phyloP scores from a whole-genome alignment of 2,797 vertebrate genomes.

The Scomberomorus guttatus region DNA sequence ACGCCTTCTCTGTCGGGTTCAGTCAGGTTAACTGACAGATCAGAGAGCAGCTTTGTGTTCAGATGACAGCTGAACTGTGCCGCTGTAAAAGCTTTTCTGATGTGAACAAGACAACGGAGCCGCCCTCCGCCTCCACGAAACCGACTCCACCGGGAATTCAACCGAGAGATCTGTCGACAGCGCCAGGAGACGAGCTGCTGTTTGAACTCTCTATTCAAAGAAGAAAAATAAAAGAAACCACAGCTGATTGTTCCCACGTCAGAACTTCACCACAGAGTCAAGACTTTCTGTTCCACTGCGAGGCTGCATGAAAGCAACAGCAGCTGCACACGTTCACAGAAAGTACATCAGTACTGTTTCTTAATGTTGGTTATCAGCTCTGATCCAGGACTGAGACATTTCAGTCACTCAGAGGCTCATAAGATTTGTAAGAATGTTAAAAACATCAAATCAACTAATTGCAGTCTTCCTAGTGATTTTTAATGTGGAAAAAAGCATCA shows the following conservation, averaged over 20 bases:
- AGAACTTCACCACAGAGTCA: background rate
- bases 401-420: no score
- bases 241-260: conserved; percentile 18
- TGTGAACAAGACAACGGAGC: conserved; percentile 14
- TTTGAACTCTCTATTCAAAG: conserved; percentile 7
- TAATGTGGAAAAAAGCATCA: no score
- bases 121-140: background rate
- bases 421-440: no score
- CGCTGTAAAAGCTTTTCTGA: conserved; percentile 25
- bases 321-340: background rate
- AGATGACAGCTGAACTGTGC: conserved; percentile 13
- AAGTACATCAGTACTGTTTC: background rate
- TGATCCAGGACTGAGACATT: no score
- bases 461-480: no score
- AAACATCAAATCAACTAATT: no score
- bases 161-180: background rate
- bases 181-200: background rate
- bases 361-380: no score
- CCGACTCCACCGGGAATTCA: conserved; percentile 4
- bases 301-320: no score
- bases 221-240: background rate
- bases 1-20: background rate
- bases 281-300: background rate
- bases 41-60: conserved; percentile 39
- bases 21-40: conserved; percentile 27